Percentiles rank a stretch among this genome's conserved stretches.
phyloP scores from a whole-genome alignment of 2,113 vertebrate genomes.

The Sturnus vulgaris region DNA sequence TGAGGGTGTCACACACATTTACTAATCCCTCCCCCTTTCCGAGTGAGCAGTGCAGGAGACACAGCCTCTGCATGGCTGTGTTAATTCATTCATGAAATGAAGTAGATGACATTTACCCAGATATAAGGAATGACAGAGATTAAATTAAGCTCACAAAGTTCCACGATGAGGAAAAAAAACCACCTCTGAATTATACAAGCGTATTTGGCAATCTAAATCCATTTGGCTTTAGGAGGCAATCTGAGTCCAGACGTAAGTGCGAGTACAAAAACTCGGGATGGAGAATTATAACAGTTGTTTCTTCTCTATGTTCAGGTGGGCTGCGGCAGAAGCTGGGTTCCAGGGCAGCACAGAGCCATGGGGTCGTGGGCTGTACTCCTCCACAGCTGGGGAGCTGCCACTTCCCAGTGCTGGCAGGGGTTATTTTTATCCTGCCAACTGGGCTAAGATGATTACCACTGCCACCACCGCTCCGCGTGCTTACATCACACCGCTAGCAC shows the following conservation, averaged over 20 bases:
- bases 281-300: neutral
- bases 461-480: neutral
- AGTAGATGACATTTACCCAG: conserved; percentile 51
- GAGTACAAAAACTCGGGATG: neutral
- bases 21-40: neutral
- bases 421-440: conserved; percentile 48
- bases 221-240: neutral
- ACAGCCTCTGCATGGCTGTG: neutral
- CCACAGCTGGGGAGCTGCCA: neutral
- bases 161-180: fast-evolving
- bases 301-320: neutral
- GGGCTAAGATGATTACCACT: conserved; percentile 20
- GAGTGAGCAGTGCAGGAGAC: neutral
- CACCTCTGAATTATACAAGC: neutral
- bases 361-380: neutral
- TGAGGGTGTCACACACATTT: neutral
- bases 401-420: neutral
- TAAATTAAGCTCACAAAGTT: conserved; percentile 50
- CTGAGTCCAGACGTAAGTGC: neutral
- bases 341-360: fast-evolving
- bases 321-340: neutral
- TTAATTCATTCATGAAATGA: conserved; percentile 62
- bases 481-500: neutral
- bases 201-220: neutral
- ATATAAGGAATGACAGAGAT: conserved; percentile 39